Evolutionary conservation across 2,888 invertebrate species (phyloP).

Genomic region (Crematogaster levior): DNA sequence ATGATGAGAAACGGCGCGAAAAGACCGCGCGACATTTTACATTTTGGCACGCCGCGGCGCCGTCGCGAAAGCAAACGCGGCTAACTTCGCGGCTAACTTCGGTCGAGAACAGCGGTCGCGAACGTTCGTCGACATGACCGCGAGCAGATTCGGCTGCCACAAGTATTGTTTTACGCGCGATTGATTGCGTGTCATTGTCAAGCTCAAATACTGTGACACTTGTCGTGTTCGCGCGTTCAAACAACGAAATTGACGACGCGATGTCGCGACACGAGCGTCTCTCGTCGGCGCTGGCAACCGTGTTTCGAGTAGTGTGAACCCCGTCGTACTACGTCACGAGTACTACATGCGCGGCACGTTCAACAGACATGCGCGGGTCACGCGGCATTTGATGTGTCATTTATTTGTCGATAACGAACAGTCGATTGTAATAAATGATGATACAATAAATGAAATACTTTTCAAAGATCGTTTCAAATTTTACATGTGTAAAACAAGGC

Average conservation of each 20-base stretch:
- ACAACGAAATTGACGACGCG: constrained; percentile 22
- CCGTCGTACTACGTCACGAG: neutral
- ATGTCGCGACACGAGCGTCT: neutral
- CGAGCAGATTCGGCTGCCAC: neutral
- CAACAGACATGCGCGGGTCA: neutral
- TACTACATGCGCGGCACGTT: neutral
- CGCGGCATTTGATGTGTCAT: neutral
- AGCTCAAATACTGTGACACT: too few species aligned
- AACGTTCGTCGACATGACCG: neutral
- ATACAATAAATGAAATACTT: neutral
- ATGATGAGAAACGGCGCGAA: neutral
- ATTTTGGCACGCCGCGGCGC: neutral
- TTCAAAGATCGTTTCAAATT: neutral
- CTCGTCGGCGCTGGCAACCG: neutral
- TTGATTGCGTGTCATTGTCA: constrained; percentile 16
- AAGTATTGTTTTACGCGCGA: constrained; percentile 22
- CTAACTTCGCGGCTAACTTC: neutral
- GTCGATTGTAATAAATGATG: too few species aligned
- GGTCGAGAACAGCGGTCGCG: neutral
- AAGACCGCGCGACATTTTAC: neutral
- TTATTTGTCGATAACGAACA: too few species aligned
- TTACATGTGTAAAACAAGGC: neutral
- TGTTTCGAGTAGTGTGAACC: neutral
- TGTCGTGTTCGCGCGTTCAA: constrained; percentile 57
- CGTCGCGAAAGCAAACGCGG: neutral